Percentiles rank a stretch among this genome's conserved stretches.
Conservation (phyloP, 2,888 invertebrate genomes). For the Trachelus stipa region DNA sequence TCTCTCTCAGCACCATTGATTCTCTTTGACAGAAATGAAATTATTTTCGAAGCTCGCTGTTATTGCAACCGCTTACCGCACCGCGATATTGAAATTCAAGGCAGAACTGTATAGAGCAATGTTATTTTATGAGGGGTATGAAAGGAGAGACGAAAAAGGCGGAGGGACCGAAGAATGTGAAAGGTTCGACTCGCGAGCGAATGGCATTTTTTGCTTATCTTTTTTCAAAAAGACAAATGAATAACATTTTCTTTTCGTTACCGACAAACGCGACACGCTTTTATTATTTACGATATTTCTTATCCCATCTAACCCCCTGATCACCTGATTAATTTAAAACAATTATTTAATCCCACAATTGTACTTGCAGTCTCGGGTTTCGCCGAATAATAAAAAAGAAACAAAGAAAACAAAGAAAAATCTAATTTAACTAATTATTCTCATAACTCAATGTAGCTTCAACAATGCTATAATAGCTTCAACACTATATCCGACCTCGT, state of each 20-base stretch:
- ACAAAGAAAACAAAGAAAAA: not conserved
- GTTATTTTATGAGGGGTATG: not conserved
- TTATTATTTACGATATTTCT: not conserved
- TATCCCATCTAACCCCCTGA: not conserved
- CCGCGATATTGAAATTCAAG: constrained; percentile 31
- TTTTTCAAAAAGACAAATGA: not conserved
- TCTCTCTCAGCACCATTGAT: constrained; percentile 9
- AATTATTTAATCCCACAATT: not conserved
- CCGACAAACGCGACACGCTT: no score
- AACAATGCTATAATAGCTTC: no score
- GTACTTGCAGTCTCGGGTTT: not conserved
- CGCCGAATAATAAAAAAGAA: no score
- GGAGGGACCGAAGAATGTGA: not conserved
- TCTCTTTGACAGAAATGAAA: constrained; percentile 34
- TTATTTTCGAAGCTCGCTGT: constrained; percentile 45
- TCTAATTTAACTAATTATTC: not conserved
- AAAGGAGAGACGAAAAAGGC: constrained; percentile 23
- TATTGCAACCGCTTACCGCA: constrained; percentile 40
- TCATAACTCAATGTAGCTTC: not conserved
- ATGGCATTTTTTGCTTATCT: not conserved
- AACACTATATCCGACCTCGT: no score
- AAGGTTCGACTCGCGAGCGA: not conserved
- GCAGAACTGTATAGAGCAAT: constrained; percentile 10
- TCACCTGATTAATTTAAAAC: not conserved
- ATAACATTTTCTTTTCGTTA: no score